Evolutionary conservation across 2,888 invertebrate species (phyloP), one percentile per base, ranked within the genome.

Genomic region (Amphipyra tragopoginis): DNA sequence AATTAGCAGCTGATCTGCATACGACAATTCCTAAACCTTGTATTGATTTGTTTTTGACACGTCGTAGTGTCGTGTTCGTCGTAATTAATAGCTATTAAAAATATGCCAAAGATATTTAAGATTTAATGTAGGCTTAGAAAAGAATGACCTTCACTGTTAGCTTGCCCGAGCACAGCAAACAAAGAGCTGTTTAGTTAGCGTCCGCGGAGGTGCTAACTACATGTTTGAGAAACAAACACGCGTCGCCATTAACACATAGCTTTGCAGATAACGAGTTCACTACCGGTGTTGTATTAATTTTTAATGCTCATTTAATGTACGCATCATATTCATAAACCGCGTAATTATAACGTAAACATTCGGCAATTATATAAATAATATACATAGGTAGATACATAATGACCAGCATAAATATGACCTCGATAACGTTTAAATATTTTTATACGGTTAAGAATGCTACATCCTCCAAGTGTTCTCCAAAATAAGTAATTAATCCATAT

Each of bases 161-260:
- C 80, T 77, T 59, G 61, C 59, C 50, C 60, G 51, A 73, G 63
- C 71, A 77, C 59, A 72, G 69, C 79, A 86, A 86, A 88, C 86
- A 87, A 87, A 80, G 82, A 82, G 75, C 66, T 82, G 75, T 86
- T 86, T 85, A 84, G 82, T 86, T 85, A 84, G 82, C 83, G 65
- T 78, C 64, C 43, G 63, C 74, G 13, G 76, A 87, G 85, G 87
- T 82, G 90, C 77, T 90, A 91, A 92, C 77, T 78, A 77, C 47
- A 56, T 88, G 84, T 90, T 90, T 90, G 86, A 74, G 72, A 75
- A 83, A 77, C 85, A 85, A 88, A 89, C 83, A 84, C 57, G 57
- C 72, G 56, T 55, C 60, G 65, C 77, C 82, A 81, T 80, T 78
- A 76, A 77, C 78, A 81, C 71, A 60, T 65, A 70, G 56, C 68